phyloP scores from a whole-genome alignment of 2,797 vertebrate genomes.

The Pseudochirops cupreus region DNA sequence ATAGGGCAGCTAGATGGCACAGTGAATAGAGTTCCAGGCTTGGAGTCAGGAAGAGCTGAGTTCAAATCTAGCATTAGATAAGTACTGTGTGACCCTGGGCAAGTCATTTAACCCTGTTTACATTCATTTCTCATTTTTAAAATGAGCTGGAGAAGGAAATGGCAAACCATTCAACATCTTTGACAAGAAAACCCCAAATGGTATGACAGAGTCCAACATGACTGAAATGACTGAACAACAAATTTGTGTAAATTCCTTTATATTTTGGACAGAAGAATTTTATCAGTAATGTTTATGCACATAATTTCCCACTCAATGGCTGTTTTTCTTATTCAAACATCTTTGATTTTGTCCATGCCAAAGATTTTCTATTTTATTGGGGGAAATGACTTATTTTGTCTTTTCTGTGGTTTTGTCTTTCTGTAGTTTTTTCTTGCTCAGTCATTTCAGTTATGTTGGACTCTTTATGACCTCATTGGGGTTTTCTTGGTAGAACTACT shows the following conservation, averaged over 20 bases:
- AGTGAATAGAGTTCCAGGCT: background rate
- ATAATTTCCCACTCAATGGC: background rate
- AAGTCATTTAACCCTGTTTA: background rate
- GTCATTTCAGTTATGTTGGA: background rate
- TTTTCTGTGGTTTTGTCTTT: background rate
- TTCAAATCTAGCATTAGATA: background rate
- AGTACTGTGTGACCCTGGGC: background rate
- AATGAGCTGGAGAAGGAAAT: background rate
- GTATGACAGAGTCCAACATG: background rate
- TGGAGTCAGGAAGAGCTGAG: background rate
- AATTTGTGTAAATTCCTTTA: background rate
- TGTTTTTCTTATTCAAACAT: background rate
- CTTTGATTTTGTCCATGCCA: background rate
- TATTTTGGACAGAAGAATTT: background rate
- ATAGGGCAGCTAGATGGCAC: background rate
- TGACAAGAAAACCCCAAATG: background rate
- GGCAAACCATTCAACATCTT: background rate
- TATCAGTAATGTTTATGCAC: background rate
- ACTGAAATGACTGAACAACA: background rate
- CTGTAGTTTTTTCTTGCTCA: background rate
- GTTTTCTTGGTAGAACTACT: background rate
- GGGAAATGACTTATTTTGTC: background rate
- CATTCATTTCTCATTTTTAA: background rate
- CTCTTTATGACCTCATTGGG: too few relatives aligned
- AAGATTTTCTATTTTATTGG: background rate